These are phyloP conservation scores for Octonoba sinensis DNA, from an alignment of 2,888 invertebrate species.

Conservation along the genomic window DNA sequence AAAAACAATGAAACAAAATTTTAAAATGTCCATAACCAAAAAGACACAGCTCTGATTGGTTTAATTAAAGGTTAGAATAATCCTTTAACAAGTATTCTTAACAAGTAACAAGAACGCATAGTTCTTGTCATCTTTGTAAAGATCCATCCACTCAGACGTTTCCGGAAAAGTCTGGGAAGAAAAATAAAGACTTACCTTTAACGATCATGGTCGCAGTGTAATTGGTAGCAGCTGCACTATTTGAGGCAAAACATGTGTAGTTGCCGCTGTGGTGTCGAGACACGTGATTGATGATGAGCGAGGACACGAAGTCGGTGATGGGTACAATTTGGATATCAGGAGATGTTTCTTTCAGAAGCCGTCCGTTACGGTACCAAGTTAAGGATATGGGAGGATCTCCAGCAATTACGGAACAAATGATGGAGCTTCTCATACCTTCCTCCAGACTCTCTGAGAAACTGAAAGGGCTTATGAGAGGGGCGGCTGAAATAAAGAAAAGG, in stretches of 20 bases:
- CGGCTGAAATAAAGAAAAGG: conserved; percentile 56
- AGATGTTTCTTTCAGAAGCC: conserved; percentile 67
- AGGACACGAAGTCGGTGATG: conserved; percentile 67
- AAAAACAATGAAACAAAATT: too few relatives aligned
- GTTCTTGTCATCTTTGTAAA: too few relatives aligned
- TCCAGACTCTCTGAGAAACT: conserved; percentile 66
- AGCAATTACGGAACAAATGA: conserved; percentile 66
- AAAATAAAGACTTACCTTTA: conserved; percentile 54
- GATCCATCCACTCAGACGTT: too few relatives aligned
- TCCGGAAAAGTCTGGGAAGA: too few relatives aligned
- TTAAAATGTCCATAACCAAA: too few relatives aligned
- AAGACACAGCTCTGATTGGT: too few relatives aligned
- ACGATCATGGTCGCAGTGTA: conserved; percentile 70
- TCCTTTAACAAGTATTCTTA: too few relatives aligned
- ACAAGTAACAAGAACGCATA: too few relatives aligned
- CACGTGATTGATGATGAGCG: conserved; percentile 70
- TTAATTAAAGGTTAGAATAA: too few relatives aligned
- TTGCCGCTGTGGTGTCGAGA: conserved; percentile 71
- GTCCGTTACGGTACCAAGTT: conserved; percentile 71
- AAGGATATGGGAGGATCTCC: conserved; percentile 71
- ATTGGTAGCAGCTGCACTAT: conserved; percentile 65
- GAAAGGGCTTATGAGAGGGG: conserved; percentile 67
- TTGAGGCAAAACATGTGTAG: conserved; percentile 72
- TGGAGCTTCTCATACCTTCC: conserved; percentile 67
- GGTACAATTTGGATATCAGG: conserved; percentile 65